Evolutionary conservation across 2,797 vertebrate species (phyloP).

Genomic region (Pseudotriccus pelzelni): DNA sequence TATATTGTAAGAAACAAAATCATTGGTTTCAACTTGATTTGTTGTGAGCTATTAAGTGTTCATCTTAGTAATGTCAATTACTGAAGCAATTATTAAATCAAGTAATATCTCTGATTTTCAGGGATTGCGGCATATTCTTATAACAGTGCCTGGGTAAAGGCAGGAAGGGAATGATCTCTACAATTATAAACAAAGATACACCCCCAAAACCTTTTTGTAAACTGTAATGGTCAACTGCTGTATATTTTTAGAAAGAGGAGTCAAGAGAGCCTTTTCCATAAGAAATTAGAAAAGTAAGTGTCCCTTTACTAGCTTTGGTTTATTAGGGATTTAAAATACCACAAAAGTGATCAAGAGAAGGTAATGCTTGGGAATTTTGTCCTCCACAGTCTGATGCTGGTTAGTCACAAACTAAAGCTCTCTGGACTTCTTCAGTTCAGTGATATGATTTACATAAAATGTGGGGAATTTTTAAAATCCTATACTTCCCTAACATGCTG

Average conservation of each 20-base stretch:
- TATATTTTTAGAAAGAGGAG: neutral
- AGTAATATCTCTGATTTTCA: neutral
- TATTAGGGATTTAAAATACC: neutral
- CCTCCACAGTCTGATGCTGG: neutral
- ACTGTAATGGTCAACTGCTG: neutral
- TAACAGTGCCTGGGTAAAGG: neutral
- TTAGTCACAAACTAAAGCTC: neutral
- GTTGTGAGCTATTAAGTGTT: neutral
- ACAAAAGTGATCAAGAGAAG: neutral
- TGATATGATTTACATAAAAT: neutral
- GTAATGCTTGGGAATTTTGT: neutral
- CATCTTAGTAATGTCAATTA: neutral
- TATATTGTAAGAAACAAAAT: neutral
- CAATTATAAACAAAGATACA: neutral
- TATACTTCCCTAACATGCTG: neutral
- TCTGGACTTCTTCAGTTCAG: neutral
- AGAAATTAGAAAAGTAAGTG: neutral
- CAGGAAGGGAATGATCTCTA: accelerated
- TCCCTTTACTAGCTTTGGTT: neutral
- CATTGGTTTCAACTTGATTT: neutral
- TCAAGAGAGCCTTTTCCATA: neutral
- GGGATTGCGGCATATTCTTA: neutral
- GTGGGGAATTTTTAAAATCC: neutral
- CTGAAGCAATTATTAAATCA: slow-evolving; percentile 1
- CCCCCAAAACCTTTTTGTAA: neutral